Percentiles rank a stretch among this genome's conserved stretches.
Evolutionary conservation across 2,797 vertebrate genomes (phyloP).

Genomic region (Poeciliopsis presidionis): DNA sequence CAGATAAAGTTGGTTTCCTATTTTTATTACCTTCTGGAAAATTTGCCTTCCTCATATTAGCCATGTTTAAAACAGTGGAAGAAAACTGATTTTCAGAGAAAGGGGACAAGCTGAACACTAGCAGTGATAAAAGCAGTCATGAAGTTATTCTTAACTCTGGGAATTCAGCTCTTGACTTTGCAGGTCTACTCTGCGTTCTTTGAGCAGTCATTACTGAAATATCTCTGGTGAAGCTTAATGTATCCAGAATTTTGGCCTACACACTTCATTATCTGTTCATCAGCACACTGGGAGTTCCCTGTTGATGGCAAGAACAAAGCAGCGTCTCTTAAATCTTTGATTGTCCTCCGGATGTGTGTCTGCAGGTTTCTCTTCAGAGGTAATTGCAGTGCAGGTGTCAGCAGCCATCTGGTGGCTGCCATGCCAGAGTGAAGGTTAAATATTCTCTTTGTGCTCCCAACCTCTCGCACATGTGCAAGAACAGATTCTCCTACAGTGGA

Average conservation of each 20-base stretch:
- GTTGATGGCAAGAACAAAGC: background rate
- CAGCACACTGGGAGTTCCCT: background rate
- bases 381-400: conserved; percentile 33
- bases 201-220: background rate
- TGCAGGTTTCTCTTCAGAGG: conserved; percentile 14
- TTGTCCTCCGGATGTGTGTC: background rate
- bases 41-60: background rate
- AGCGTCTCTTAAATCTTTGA: background rate
- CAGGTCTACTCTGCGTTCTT: background rate
- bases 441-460: conserved; percentile 23
- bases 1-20: conserved; percentile 32
- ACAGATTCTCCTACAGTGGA: background rate
- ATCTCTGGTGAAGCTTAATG: background rate
- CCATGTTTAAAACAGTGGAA: background rate
- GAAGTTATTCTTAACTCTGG: background rate
- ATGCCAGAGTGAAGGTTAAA: conserved; percentile 59
- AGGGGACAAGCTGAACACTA: background rate
- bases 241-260: background rate
- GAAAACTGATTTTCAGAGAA: background rate
- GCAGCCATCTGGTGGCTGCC: conserved; percentile 57
- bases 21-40: background rate
- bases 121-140: background rate
- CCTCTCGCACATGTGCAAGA: conserved; percentile 8
- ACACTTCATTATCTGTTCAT: background rate
- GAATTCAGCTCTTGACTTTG: background rate